phyloP scores from a whole-genome alignment of 2,888 invertebrate species.

The Drosophila planitibia region DNA sequence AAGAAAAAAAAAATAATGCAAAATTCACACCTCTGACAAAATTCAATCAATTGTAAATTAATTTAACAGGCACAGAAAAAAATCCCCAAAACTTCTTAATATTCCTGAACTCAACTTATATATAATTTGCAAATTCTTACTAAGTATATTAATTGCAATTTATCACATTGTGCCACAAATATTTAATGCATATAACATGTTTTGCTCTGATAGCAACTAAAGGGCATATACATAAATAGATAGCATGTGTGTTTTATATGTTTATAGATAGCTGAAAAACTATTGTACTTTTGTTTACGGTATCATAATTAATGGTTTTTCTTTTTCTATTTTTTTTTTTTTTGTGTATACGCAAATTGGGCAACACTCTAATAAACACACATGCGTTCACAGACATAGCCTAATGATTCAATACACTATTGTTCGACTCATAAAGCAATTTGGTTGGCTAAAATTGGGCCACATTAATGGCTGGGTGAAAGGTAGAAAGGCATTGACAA shows the following conservation, averaged over 20 bases:
- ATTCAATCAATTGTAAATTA: not conserved
- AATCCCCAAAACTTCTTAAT: not conserved
- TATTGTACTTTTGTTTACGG: constrained; percentile 49
- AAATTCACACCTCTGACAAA: not conserved
- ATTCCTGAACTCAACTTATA: not conserved
- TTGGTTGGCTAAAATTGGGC: constrained; percentile 12
- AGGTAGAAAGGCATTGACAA: constrained; percentile 22
- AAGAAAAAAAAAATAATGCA: not conserved
- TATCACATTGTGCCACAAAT: not conserved
- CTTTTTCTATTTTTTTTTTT: constrained; percentile 1
- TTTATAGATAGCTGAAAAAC: constrained; percentile 27
- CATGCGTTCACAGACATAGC: not conserved
- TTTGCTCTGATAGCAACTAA: constrained; percentile 10
- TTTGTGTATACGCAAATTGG: constrained; percentile 24
- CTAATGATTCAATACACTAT: constrained; percentile 51
- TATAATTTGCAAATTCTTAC: not conserved
- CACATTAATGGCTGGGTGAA: constrained; percentile 42
- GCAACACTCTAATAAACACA: constrained; percentile 13
- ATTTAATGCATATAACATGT: not conserved
- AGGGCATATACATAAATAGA: constrained; percentile 14
- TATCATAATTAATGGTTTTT: constrained; percentile 69
- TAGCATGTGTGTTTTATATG: not conserved
- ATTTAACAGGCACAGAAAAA: not conserved
- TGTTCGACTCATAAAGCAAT: constrained; percentile 33
- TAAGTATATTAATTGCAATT: not conserved